Base-by-base conservation (phyloP, 2,888 invertebrate species). In the Metalampra italica region DNA sequence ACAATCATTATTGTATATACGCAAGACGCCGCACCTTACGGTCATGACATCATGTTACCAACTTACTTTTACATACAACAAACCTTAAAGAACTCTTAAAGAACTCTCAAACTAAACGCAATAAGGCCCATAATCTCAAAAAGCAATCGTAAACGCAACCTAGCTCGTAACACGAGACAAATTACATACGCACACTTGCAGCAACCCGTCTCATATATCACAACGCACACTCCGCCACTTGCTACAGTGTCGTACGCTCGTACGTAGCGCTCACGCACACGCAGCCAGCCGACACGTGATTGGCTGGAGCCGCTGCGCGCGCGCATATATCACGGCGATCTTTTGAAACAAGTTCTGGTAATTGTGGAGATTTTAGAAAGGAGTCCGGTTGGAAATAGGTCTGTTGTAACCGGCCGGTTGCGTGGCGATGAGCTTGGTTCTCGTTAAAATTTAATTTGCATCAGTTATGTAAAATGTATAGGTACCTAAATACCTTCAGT, bases 291-390 rank as follows among this genome's bases (percentile, higher is more conserved):
- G 41, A 30, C 13, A 45, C 39, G 51, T 61, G 69, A 78, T 82
- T 79, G 78, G 82, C 32, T 36, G 47, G 30, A 29, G 46, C 46
- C 46, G 47, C 44, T 71, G 80, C 81, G 82, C 76, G 42, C 53
- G 72, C 77, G 79, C 78, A 82, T 73, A 72, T 68, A 71, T 68
- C 70, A 72, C 67, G 49, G 60, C 66, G 67, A 67, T 74, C 75
- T 80, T 80, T 83, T 78, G 78, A 80, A 86, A 85, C 85, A 56
- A 66, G 84, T 82, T 78, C 68, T 70, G 69, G 68, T 82, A 82
- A 82, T 79, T 77, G 83, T 75, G 54, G 77, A 86, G 86, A 86
- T 87, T 86, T 86, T 89, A 88, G 88, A 88, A 89, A 89, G 88
- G 87, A 70, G 77, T 64, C 63, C 47, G 64, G 66, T 66, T 64